phyloP scores from a whole-genome alignment of 2,888 invertebrate genomes.

The Venusia cambrica region DNA sequence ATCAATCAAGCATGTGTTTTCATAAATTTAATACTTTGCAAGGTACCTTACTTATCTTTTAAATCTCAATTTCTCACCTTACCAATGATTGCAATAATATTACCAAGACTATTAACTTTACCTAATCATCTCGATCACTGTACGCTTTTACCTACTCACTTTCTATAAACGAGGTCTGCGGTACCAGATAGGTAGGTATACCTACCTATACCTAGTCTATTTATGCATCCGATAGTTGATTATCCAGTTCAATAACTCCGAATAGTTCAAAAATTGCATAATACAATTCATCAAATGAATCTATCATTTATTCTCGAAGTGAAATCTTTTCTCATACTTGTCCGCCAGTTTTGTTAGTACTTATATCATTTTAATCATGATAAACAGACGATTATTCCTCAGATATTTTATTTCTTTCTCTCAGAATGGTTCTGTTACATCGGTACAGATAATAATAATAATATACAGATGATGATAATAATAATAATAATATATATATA shows the following conservation, averaged over 20 bases:
- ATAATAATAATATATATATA: too few species aligned
- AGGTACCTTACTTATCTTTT: conserved; percentile 16
- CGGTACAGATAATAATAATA: too few species aligned
- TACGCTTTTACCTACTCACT: conserved; percentile 25
- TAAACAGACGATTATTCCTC: too few species aligned
- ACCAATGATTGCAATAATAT: conserved; percentile 3
- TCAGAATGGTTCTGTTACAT: too few species aligned
- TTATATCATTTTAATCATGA: too few species aligned
- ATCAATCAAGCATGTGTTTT: too few species aligned
- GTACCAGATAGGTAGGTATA: not conserved
- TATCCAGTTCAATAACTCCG: conserved; percentile 7
- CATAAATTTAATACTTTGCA: conserved; percentile 1
- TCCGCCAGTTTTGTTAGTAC: too few species aligned
- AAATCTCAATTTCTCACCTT: conserved; percentile 10
- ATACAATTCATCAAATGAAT: not conserved
- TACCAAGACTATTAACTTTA: conserved; percentile 1
- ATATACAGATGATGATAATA: too few species aligned
- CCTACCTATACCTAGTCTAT: too few species aligned
- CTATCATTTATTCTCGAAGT: conserved; percentile 8
- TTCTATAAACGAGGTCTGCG: conserved; percentile 20
- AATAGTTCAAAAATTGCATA: not conserved
- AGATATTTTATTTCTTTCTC: too few species aligned
- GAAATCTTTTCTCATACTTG: too few species aligned
- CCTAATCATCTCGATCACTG: conserved; percentile 6
- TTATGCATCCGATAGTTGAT: too few species aligned